Base-by-base conservation (phyloP, 64 coral and sea anemone species). In the Stylophora pistillata region DNA sequence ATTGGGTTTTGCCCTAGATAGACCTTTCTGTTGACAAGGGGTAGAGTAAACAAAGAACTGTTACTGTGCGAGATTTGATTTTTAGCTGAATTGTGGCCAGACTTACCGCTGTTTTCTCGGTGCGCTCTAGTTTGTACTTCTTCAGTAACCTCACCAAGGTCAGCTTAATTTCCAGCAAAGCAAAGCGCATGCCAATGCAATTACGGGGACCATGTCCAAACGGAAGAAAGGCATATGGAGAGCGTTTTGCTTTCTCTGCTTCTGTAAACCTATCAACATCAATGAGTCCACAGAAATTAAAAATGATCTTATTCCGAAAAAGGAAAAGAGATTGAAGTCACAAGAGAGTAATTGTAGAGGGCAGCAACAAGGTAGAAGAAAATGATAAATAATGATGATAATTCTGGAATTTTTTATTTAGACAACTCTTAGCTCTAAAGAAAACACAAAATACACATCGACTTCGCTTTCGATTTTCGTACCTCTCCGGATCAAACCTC, bases 401-500 rank as follows among this genome's bases (percentile, higher is more conserved):
- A 47, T 47, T 47, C 37, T 3, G 37, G 37, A 7, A 47, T 47
- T 47, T 7, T 47, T 47, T 7, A 47, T 47, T 47, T 7, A 3
- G 37, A 47, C 7, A 47, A 47, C 37, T 47, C 37, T 47, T 3
- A 47, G 37, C 37, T 7, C 37, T 47, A 7, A 47, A 47, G 37
- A 47, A 47, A 28, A 28, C 23, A 47, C 37, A 26, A 71, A 25
- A 71, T 25, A 71, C 9, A 10, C 3, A 13, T 21, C 28, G 28
- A 63, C 14, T 2, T 47, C 37, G n/a, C n/a, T n/a, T n/a, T n/a
- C n/a, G n/a, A n/a, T 68, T 18, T 60, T 18, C 58, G 29, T 18
- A 94, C 56, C 89, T 89, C 15, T 90, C 92, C 9, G 92, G 92
- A 20, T 94, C 60, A 72, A 94, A 94, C 66, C 62, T 90, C 57